Conservation (phyloP, 2,888 invertebrate species). For the Trisateles emortualis region DNA sequence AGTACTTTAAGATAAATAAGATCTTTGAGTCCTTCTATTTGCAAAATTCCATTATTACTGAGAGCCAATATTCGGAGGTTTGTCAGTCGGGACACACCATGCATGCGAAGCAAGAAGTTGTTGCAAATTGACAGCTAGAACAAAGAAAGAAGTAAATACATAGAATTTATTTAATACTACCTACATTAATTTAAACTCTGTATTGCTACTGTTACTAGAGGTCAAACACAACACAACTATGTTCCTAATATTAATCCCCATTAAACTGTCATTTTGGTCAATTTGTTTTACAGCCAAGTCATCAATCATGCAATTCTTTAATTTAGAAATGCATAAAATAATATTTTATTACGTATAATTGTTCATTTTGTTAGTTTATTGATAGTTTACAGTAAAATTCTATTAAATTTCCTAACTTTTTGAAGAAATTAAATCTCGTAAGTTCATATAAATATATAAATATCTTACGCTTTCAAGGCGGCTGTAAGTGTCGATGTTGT, state of each 20-base stretch:
- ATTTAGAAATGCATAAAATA: too few species aligned
- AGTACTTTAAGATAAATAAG: conserved; percentile 92
- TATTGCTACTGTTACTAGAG: background rate
- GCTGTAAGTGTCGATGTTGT: conserved; percentile 94
- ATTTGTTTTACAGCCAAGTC: background rate
- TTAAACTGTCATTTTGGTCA: background rate
- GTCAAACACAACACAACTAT: background rate
- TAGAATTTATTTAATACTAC: too few species aligned
- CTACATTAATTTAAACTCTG: too few species aligned
- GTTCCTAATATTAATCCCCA: background rate
- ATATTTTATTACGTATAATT: background rate
- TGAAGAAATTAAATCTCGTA: background rate
- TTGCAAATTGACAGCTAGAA: conserved; percentile 94
- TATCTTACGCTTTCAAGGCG: conserved; percentile 91
- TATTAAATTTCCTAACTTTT: background rate
- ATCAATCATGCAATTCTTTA: too few species aligned
- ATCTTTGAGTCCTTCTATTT: conserved; percentile 96
- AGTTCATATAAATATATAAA: background rate
- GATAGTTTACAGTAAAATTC: background rate
- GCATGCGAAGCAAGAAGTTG: conserved; percentile 95
- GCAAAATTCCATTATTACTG: conserved; percentile 95
- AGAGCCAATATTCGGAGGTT: conserved; percentile 93
- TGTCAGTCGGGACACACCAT: conserved; percentile 93
- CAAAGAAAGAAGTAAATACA: too few species aligned
- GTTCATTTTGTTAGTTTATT: background rate